A percentile compares a stretch with the other conserved stretches of the same genome.
These are phyloP conservation scores for Pollenia labialis DNA, from an alignment of 2,888 invertebrate species.

Conservation along the genomic window DNA sequence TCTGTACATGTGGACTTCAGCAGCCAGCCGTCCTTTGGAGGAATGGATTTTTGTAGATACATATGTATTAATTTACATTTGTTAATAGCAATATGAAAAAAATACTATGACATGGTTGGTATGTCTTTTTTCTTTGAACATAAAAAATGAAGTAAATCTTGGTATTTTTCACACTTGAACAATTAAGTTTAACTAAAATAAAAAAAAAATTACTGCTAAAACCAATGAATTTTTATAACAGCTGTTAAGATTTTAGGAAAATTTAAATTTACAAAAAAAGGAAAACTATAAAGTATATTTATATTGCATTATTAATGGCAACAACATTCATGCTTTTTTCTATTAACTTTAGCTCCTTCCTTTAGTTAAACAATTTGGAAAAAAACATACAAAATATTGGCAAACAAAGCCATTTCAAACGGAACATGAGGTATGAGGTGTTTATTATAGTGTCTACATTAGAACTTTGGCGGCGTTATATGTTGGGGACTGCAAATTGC, in stretches of 20 bases:
- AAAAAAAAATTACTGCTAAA: conserved; percentile 27
- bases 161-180: conserved; percentile 69
- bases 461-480: conserved; percentile 36
- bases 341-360: conserved; percentile 27
- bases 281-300: conserved; percentile 22
- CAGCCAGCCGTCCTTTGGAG: conserved; percentile 18
- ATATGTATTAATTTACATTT: neutral
- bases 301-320: conserved; percentile 8
- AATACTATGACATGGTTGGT: conserved; percentile 23
- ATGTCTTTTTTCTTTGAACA: conserved; percentile 45
- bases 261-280: neutral
- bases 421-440: conserved; percentile 42
- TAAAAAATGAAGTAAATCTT: conserved; percentile 59
- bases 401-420: conserved; percentile 41
- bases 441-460: conserved; percentile 47
- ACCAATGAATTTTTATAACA: conserved; percentile 51
- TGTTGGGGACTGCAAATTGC: conserved; percentile 26
- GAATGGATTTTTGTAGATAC: conserved; percentile 22
- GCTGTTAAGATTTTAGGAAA: conserved; percentile 1
- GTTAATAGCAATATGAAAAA: conserved; percentile 25
- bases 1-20: neutral
- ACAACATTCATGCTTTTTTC: neutral
- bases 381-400: conserved; percentile 35
- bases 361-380: conserved; percentile 21
- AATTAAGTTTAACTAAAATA: conserved; percentile 58